phyloP scores from a whole-genome alignment of 1,140 invertebrate genomes.

The Pseudomyrmex gracilis region DNA sequence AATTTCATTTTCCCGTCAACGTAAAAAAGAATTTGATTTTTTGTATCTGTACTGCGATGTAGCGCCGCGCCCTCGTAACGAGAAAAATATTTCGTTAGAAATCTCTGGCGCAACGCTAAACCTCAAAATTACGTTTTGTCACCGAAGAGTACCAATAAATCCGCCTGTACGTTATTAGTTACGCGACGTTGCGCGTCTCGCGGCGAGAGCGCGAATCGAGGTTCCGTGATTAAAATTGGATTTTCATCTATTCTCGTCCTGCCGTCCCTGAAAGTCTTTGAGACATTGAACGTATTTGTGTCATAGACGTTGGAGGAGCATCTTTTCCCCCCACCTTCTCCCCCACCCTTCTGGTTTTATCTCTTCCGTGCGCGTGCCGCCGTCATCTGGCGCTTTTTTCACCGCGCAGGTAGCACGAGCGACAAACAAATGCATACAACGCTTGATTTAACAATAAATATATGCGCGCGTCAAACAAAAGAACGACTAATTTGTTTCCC shows the following conservation, averaged over 20 bases:
- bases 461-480: slow-evolving; percentile 8
- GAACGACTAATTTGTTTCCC: slow-evolving; percentile 20
- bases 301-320: slow-evolving; percentile 14
- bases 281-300: slow-evolving; percentile 65
- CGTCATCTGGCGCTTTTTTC: slow-evolving; percentile 30
- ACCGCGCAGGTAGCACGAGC: not conserved
- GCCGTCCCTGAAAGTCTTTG: slow-evolving; percentile 71
- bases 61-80: no score
- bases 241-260: slow-evolving; percentile 72
- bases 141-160: slow-evolving; percentile 10
- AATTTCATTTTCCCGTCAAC: no score
- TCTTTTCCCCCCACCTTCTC: not conserved
- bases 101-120: no score
- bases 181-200: slow-evolving; percentile 3
- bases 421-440: not conserved
- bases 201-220: slow-evolving; percentile 43
- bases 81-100: no score
- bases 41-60: no score
- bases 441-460: slow-evolving; percentile 24
- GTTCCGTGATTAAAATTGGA: slow-evolving; percentile 76
- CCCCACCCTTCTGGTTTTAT: not conserved
- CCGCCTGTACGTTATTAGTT: slow-evolving; percentile 29
- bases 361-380: not conserved
- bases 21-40: no score
- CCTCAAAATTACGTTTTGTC: slow-evolving; percentile 11